These are phyloP conservation scores for Phaetusa simplex DNA, from an alignment of 2,113 vertebrate genomes.

Conservation along the genomic window DNA sequence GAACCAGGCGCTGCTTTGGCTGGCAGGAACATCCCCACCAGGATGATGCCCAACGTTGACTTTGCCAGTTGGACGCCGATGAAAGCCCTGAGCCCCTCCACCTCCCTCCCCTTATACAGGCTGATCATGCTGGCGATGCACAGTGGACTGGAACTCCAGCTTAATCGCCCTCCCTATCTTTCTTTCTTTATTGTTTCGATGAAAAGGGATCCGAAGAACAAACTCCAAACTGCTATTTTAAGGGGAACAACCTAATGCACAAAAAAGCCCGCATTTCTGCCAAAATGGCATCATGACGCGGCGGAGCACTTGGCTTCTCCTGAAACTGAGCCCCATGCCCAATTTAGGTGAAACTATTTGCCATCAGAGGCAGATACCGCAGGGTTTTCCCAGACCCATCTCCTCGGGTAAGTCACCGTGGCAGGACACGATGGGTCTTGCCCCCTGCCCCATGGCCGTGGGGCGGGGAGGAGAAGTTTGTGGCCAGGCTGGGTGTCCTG, in stretches of 20 bases:
- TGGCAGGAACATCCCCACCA: neutral
- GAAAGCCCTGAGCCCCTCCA: neutral
- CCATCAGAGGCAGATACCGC: neutral
- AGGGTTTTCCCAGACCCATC: neutral
- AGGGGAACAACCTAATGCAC: conserved; percentile 30
- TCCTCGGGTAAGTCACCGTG: neutral
- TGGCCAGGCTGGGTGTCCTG: neutral
- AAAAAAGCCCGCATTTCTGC: neutral
- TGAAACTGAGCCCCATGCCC: neutral
- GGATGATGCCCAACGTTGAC: neutral
- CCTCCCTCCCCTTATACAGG: neutral
- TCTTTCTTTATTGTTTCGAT: neutral
- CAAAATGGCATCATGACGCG: neutral
- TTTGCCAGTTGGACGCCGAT: accelerated
- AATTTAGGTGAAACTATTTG: conserved; percentile 26
- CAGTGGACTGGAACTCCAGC: neutral
- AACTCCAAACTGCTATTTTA: conserved; percentile 17
- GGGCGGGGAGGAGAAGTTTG: neutral
- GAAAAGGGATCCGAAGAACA: neutral
- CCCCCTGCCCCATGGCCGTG: accelerated
- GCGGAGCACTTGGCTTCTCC: neutral
- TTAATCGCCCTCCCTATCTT: neutral
- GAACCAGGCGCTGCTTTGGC: neutral
- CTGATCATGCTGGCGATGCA: neutral
- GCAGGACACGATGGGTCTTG: neutral